These are phyloP conservation scores for Limnothrissa miodon DNA, from an alignment of 2,113 vertebrate genomes.

Conservation along the genomic window DNA sequence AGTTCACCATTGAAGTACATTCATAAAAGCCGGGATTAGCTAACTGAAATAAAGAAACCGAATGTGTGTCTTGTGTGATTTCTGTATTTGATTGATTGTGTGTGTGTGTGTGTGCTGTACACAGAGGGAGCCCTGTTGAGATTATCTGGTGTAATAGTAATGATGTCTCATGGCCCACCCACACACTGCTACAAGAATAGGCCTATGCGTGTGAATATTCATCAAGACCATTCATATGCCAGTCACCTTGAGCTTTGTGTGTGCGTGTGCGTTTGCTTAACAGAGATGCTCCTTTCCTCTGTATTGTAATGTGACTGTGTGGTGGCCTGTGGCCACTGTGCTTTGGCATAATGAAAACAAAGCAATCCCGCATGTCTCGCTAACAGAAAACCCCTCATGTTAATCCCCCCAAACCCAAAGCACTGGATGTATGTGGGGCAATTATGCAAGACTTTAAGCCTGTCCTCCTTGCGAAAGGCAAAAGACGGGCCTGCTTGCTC, in stretches of 20 bases:
- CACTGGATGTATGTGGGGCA: neutral
- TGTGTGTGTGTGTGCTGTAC: neutral
- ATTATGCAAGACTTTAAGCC: neutral
- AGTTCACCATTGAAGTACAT: neutral
- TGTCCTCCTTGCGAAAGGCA: neutral
- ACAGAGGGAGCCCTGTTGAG: neutral
- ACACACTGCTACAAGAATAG: conserved; percentile 15
- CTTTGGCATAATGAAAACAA: too few relatives aligned
- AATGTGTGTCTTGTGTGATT: conserved; percentile 7
- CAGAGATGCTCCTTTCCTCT: neutral
- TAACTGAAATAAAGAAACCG: neutral
- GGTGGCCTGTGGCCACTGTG: neutral
- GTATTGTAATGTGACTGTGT: neutral
- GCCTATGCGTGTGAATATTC: neutral
- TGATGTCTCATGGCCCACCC: neutral
- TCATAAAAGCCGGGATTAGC: neutral
- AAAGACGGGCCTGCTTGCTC: neutral
- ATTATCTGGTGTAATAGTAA: conserved; percentile 12
- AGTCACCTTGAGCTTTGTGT: neutral
- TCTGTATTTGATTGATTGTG: neutral
- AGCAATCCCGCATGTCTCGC: neutral
- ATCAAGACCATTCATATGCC: neutral
- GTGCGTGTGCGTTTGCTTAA: neutral
- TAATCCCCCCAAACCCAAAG: too few relatives aligned
- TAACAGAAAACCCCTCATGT: neutral